Base-by-base conservation (phyloP, 2,113 vertebrate genomes). In the Grus americana region DNA sequence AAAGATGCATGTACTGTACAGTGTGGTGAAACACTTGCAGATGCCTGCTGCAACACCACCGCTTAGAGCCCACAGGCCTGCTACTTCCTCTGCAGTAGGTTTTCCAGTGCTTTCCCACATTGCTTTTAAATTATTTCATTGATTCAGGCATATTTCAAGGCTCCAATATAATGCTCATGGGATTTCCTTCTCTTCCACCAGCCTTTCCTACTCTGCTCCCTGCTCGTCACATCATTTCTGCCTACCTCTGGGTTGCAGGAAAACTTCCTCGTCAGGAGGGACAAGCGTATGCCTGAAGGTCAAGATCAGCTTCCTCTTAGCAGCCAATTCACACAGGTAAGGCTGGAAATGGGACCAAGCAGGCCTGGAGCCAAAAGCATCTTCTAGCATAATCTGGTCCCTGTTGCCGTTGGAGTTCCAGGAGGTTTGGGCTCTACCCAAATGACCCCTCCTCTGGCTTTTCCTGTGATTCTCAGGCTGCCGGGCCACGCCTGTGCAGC, bases 391-490 rank as follows among this genome's bases (percentile, higher is more conserved):
- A 42, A 68, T 61, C 20, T 18, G 14, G 63, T 80, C 54, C 63
- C 76, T 65, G 20, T 8, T 1, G 22, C 65, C 26, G 46, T 15
- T 2, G 1, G 36, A 84, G 83, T 11, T 78, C 40, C 68, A 66
- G 46, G 59, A 65, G 6, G 65, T 74, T 6, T 62, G 55, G 29
- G 30, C 18, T 13, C 54, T 61, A 12, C 27, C 30, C 71, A 65
- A 19, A 26, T 8, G 26, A 52, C 59, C 65, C 20, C 55, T 87
- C 34, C 63, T 80, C 58, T 0, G 0, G 34, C 18, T 59, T 65
- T 93, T 42, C 68, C 54, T 22, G 15, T 0, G 3, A 32, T 24
- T 75, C 18, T 75, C 16, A 17, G 0, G 0, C 36, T 71, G 71
- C 79, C 74, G 58, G 57, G 30, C 42, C 71, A 40, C 3, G 14